These are phyloP conservation scores for Heliconius himera DNA, from an alignment of 1,140 invertebrate genomes.

Conservation along the genomic window DNA sequence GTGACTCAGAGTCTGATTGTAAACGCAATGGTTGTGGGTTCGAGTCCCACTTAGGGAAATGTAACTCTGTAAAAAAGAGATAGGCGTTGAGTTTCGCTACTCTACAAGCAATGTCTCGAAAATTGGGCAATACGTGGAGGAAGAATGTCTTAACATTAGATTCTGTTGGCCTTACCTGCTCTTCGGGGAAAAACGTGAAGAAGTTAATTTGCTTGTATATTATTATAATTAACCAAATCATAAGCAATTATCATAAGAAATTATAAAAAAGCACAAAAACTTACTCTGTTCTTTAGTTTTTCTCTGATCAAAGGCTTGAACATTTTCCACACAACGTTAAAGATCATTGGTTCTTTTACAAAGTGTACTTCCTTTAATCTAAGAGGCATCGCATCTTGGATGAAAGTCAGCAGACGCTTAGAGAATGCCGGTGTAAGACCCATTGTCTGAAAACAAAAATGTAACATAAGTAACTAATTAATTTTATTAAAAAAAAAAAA, in stretches of 20 bases:
- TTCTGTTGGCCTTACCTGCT: too few relatives aligned
- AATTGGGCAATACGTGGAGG: too few relatives aligned
- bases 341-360: slow-evolving; percentile 93
- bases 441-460: slow-evolving; percentile 73
- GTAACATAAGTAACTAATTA: neutral
- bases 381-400: slow-evolving; percentile 94
- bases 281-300: slow-evolving; percentile 91
- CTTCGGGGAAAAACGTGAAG: too few relatives aligned
- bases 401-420: slow-evolving; percentile 88
- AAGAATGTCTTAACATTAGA: too few relatives aligned
- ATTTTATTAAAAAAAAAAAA: too few relatives aligned
- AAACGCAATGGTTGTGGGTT: neutral
- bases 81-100: too few relatives aligned
- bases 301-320: slow-evolving; percentile 94
- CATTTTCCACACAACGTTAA: slow-evolving; percentile 93
- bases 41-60: neutral
- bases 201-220: too few relatives aligned
- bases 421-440: slow-evolving; percentile 88
- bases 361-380: slow-evolving; percentile 95
- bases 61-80: too few relatives aligned
- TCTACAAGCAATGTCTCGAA: too few relatives aligned
- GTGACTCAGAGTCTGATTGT: neutral
- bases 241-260: neutral
- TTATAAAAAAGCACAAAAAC: slow-evolving; percentile 43
- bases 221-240: too few relatives aligned